Conservation (phyloP, 2,797 vertebrate genomes). For the Dicrostonyx torquatus region DNA sequence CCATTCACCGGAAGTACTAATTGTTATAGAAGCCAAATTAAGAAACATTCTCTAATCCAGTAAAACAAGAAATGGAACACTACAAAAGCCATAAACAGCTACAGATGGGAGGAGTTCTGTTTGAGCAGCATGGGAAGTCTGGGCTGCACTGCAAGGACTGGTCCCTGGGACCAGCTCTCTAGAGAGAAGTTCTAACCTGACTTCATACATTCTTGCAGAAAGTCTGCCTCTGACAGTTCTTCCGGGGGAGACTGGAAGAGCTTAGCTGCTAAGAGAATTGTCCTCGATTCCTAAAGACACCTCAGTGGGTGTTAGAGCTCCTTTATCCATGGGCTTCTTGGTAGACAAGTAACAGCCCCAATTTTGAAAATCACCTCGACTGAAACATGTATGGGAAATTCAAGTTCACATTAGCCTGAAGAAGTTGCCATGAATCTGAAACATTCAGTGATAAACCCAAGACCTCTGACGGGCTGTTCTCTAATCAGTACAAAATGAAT, state of each 20-base stretch:
- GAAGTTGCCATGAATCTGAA: neutral
- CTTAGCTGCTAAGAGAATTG: neutral
- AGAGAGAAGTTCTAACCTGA: neutral
- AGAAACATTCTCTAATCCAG: neutral
- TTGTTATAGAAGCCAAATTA: neutral
- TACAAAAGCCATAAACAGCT: neutral
- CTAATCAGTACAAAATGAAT: slow-evolving; percentile 60
- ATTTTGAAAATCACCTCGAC: neutral
- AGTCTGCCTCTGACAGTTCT: fast-evolving
- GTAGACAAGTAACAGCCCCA: neutral
- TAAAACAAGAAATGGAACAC: neutral
- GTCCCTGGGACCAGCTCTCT: fast-evolving
- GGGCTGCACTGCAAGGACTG: too few species aligned
- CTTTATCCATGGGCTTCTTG: neutral
- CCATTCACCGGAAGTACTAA: neutral
- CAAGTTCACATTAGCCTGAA: neutral
- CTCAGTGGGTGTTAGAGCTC: neutral
- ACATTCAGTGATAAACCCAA: neutral
- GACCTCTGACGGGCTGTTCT: neutral
- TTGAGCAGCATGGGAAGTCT: too few species aligned
- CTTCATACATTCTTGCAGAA: neutral
- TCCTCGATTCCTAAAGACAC: fast-evolving
- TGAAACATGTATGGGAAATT: neutral
- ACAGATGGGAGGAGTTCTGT: fast-evolving
- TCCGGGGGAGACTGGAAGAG: neutral